A percentile compares a stretch with the other conserved stretches of the same genome.
Evolutionary conservation across 2,113 vertebrate genomes (phyloP).

Genomic region (Sapayoa aenigma): DNA sequence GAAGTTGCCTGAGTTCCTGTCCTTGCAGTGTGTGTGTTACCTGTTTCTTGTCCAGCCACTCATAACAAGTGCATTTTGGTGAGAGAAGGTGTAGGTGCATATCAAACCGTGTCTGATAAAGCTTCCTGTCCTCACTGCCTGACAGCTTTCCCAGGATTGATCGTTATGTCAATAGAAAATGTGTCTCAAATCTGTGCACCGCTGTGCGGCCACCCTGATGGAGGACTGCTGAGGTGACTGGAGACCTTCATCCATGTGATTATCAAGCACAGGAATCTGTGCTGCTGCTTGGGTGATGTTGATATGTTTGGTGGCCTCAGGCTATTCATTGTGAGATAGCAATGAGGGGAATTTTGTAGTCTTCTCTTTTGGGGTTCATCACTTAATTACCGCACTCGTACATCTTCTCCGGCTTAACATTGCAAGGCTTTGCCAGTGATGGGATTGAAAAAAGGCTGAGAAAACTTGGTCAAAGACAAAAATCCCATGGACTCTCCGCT

Average conservation of each 20-base stretch:
- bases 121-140: background rate
- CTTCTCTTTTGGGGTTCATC: background rate
- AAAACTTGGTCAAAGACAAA: background rate
- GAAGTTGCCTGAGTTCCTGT: background rate
- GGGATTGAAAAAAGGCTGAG: background rate
- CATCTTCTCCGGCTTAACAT: background rate
- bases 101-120: background rate
- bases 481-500: background rate
- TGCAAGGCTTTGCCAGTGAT: background rate
- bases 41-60: background rate
- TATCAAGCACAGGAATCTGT: background rate
- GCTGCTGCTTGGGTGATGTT: background rate
- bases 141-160: background rate
- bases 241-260: background rate
- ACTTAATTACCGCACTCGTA: rapidly evolving
- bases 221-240: background rate
- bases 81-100: background rate
- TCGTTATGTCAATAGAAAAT: background rate
- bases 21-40: background rate
- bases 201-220: background rate
- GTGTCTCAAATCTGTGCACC: background rate
- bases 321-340: background rate
- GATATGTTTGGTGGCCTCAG: background rate
- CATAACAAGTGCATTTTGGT: background rate
- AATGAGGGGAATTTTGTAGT: background rate